Evolutionary conservation across 2,797 vertebrate genomes (phyloP).

Genomic region (Sardinella longiceps): DNA sequence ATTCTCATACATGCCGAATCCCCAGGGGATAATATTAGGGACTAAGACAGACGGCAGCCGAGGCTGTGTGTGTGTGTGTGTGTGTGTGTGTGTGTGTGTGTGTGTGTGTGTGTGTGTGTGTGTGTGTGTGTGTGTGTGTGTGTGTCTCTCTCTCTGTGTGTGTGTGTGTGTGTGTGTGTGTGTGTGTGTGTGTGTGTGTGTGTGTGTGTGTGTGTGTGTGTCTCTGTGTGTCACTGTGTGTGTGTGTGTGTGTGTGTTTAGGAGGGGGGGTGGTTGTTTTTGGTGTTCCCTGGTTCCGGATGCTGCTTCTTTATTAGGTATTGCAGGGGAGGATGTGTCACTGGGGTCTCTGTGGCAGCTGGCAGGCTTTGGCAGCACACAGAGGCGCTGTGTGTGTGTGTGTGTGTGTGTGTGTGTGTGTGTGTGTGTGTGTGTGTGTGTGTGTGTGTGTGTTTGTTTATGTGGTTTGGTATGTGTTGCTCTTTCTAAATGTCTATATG

Average conservation of each 20-base stretch:
- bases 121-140: constrained; percentile 9
- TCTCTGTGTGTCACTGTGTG: too few species aligned
- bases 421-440: neutral
- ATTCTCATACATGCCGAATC: constrained; percentile 40
- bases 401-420: neutral
- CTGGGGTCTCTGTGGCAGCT: constrained; percentile 16
- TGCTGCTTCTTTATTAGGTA: constrained; percentile 19
- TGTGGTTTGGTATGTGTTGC: neutral
- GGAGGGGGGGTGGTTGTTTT: neutral
- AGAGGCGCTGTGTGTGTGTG: neutral
- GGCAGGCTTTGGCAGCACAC: constrained; percentile 15
- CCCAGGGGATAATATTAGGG: constrained; percentile 24
- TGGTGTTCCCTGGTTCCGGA: neutral
- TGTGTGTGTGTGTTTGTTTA: neutral
- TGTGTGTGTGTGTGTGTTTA: neutral
- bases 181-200: constrained; percentile 20
- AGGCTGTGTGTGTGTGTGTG: constrained; percentile 18
- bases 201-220: constrained; percentile 21
- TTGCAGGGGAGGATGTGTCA: constrained; percentile 15
- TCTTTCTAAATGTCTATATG: constrained; percentile 25
- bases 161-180: constrained; percentile 19
- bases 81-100: constrained; percentile 14
- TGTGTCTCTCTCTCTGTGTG: constrained; percentile 22
- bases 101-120: constrained; percentile 16
- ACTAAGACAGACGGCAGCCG: constrained; percentile 34